Base-by-base conservation (phyloP, 1,140 invertebrate genomes). In the Chironomus tepperi region DNA sequence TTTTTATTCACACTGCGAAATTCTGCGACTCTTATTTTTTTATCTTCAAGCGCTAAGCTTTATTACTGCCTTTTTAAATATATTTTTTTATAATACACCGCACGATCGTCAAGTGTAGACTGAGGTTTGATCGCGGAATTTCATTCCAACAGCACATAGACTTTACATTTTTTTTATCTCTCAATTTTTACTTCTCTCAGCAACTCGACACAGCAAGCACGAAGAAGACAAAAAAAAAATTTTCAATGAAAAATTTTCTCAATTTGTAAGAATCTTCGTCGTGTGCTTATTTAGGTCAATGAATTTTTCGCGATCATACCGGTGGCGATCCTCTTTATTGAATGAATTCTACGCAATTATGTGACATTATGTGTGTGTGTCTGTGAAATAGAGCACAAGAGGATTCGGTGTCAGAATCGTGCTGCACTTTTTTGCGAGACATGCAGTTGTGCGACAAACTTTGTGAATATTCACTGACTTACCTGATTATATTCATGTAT, bases 61-160 rank as follows among this genome's bases (percentile, higher is more conserved):
- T 12, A 47, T 5, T 2, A 47, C 9, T 3, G 9, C 15, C 8
- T 47, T 3, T 47, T 15, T 47, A 9, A 15, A 47, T 9, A 12
- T 47, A 12, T 12, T 57, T 57, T n/a, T 57, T 15, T 57, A n/a
- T n/a, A 1, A n/a, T 57, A 57, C 47, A 57, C 47, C 47, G 43
- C 43, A 47, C 43, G 47, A 57, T 57, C 47, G 47, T n/a, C n/a
- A 57, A 57, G 47, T 47, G 43, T 47, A 57, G 47, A 57, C 47
- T 57, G 47, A 57, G 5, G 24, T 57, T 57, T 57, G 47, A 57
- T 57, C 47, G 47, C n/a, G n/a, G 12, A 34, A 34, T 34, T 34
- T 34, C 24, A 34, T 34, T 34, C 24, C 47, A 15, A 57, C 12
- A 57, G n/a, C 12, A 15, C 5, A n/a, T 5, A 57, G n/a, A 57